Evolutionary conservation across 2,797 vertebrate genomes (phyloP).

Genomic region (Heterohyrax brucei): DNA sequence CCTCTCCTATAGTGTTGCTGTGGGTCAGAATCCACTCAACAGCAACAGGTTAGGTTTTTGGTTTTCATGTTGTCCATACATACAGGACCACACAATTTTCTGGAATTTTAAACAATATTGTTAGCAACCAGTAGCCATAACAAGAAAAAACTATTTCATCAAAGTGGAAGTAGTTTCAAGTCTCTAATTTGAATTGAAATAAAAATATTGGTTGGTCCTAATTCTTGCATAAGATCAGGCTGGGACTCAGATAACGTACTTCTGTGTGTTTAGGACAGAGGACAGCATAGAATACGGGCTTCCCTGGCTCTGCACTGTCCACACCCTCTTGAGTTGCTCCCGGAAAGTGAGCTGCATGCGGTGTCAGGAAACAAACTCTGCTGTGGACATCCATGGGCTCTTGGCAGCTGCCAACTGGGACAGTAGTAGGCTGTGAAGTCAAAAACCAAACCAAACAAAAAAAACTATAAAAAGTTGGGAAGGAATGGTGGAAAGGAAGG

Average conservation of each 20-base stretch:
- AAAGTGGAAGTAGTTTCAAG: not conserved
- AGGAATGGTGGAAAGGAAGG: not conserved
- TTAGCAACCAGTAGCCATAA: not conserved
- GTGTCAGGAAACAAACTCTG: not conserved
- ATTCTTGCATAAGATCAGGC: not conserved
- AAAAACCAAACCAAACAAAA: no score
- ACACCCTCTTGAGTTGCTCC: not conserved
- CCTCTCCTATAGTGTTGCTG: no score
- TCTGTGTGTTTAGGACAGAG: not conserved
- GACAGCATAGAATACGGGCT: rapidly evolving
- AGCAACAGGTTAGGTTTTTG: no score
- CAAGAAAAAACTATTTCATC: not conserved
- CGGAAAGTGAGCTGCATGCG: not conserved
- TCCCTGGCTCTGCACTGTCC: not conserved
- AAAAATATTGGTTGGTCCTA: not conserved
- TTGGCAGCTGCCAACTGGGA: not conserved
- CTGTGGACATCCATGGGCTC: not conserved
- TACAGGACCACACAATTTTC: not conserved
- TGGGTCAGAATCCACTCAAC: no score
- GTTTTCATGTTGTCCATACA: not conserved
- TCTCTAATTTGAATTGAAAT: not conserved
- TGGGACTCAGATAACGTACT: not conserved
- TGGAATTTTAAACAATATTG: not conserved
- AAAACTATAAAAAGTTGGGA: not conserved
- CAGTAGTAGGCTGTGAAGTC: not conserved